Evolutionary conservation across 2,888 invertebrate genomes (phyloP).

Genomic region (Hypena proboscidalis): DNA sequence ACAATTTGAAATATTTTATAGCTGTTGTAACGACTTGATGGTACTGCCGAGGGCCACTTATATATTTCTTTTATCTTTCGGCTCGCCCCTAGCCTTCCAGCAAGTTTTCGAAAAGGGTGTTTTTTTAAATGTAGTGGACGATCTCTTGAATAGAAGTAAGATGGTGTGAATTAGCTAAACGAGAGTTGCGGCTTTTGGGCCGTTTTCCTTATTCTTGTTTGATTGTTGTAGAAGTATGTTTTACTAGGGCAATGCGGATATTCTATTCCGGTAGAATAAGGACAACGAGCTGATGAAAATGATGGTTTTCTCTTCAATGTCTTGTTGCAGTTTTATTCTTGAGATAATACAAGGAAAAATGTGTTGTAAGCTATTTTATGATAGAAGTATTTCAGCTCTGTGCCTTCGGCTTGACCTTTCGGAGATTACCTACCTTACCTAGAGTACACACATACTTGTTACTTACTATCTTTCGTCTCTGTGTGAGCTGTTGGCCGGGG

Average conservation of each 20-base stretch:
- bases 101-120: slow-evolving; percentile 64
- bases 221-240: slow-evolving; percentile 11
- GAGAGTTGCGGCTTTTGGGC: slow-evolving; percentile 9
- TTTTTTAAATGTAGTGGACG: slow-evolving; percentile 60
- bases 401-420: too few relatives aligned
- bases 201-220: slow-evolving; percentile 15
- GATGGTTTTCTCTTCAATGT: too few relatives aligned
- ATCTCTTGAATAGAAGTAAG: slow-evolving; percentile 33
- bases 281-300: too few relatives aligned
- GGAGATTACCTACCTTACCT: too few relatives aligned
- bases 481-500: too few relatives aligned
- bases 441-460: too few relatives aligned
- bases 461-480: too few relatives aligned
- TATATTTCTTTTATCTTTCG: slow-evolving; percentile 84
- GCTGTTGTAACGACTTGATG: slow-evolving; percentile 85
- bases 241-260: neutral
- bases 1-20: slow-evolving; percentile 86
- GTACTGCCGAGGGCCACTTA: slow-evolving; percentile 83
- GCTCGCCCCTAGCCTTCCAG: slow-evolving; percentile 73
- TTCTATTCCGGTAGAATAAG: neutral
- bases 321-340: too few relatives aligned
- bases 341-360: too few relatives aligned
- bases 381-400: too few relatives aligned
- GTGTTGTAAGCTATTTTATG: too few relatives aligned
- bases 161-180: slow-evolving; percentile 20